Percentiles rank a stretch among this genome's conserved stretches.
phyloP scores from a whole-genome alignment of 2,797 vertebrate species.

The Diplodus sargus region DNA sequence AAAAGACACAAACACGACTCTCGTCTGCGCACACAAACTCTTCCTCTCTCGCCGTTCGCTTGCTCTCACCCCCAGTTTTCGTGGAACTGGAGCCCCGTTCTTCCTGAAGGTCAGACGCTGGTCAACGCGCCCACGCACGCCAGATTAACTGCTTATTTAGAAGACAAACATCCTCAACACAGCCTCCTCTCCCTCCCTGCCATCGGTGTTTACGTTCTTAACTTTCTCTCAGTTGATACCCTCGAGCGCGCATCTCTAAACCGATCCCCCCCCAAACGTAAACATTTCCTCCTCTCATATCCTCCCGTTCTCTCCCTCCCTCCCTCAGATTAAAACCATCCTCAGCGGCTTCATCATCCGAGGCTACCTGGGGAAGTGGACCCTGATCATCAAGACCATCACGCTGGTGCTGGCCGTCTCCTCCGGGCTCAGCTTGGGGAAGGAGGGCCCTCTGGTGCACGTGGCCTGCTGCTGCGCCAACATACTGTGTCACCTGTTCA shows the following conservation, averaged over 20 bases:
- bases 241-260: conserved; percentile 7
- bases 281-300: background rate
- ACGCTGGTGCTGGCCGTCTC: conserved; percentile 96
- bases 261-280: background rate
- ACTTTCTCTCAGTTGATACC: background rate
- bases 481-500: conserved; percentile 95
- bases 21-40: conserved; percentile 9
- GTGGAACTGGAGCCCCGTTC: background rate
- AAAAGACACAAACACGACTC: conserved; percentile 30
- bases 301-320: background rate
- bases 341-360: conserved; percentile 98
- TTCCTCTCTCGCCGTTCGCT: background rate
- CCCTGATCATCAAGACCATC: conserved; percentile 95
- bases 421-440: conserved; percentile 93
- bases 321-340: conserved; percentile 95
- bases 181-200: background rate
- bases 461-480: conserved; percentile 98
- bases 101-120: conserved; percentile 21
- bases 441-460: conserved; percentile 96
- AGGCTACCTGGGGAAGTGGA: conserved; percentile 98
- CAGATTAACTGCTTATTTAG: conserved; percentile 23
- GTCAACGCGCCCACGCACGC: conserved; percentile 10
- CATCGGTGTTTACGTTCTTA: conserved; percentile 21
- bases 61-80: conserved; percentile 10
- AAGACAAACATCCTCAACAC: conserved; percentile 19